Percentiles rank a stretch among this genome's conserved stretches.
These are phyloP conservation scores for Fulica atra DNA, from an alignment of 2,113 vertebrate genomes.

Conservation along the genomic window DNA sequence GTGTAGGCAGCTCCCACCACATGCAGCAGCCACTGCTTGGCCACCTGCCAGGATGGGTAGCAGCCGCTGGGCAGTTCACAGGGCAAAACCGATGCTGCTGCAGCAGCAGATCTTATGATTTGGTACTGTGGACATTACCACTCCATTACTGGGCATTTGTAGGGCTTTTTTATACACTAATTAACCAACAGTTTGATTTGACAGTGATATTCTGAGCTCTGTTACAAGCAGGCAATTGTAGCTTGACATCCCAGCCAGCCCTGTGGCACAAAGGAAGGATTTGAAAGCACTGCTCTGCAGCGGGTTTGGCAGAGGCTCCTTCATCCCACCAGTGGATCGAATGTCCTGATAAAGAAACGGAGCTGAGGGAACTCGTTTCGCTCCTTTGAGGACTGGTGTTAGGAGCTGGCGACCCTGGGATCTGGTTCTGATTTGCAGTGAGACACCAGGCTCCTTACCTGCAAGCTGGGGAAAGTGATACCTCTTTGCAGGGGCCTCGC, in stretches of 20 bases:
- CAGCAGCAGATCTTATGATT: not conserved
- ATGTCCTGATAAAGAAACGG: not conserved
- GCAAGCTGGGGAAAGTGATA: conserved; percentile 18
- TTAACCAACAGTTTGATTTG: not conserved
- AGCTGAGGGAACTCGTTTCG: not conserved
- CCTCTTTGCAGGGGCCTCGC: not conserved
- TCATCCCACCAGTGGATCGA: not conserved
- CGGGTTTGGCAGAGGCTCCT: not conserved
- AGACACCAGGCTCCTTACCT: conserved; percentile 21
- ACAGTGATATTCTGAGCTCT: not conserved
- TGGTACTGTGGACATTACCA: not conserved
- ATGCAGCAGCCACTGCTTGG: not conserved
- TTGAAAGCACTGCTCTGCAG: not conserved
- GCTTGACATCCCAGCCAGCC: not conserved
- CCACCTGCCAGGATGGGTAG: rapidly evolving
- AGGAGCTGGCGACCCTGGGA: not conserved
- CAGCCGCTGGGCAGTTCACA: not conserved
- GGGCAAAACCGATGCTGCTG: not conserved
- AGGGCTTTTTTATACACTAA: rapidly evolving
- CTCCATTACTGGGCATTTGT: not conserved
- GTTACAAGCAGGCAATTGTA: not conserved
- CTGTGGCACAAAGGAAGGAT: not conserved
- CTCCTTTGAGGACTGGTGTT: not conserved
- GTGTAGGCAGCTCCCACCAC: rapidly evolving
- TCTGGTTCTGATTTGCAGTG: conserved; percentile 46